Evolutionary conservation across 2,797 vertebrate species (phyloP).

Genomic region (Avahi laniger): DNA sequence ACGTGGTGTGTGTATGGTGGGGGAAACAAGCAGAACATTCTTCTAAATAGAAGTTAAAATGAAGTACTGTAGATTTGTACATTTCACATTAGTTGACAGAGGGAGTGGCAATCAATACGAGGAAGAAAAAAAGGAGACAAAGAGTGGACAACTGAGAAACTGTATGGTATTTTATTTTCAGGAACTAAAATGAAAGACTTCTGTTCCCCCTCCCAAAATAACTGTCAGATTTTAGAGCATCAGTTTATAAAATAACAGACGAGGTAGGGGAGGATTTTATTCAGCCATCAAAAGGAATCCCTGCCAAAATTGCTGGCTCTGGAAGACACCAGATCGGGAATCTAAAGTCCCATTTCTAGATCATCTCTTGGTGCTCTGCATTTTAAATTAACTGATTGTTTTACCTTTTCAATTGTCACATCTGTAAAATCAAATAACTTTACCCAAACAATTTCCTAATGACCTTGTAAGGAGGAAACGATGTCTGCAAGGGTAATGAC

Average conservation of each 20-base stretch:
- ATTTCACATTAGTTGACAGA: not conserved
- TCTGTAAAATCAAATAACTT: conserved; percentile 20
- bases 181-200: conserved; percentile 22
- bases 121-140: conserved; percentile 1
- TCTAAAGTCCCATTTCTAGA: conserved; percentile 8
- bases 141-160: not conserved
- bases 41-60: conserved; percentile 41
- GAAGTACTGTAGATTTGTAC: not conserved
- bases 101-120: not conserved
- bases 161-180: not conserved
- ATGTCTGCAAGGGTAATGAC: not conserved
- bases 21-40: not conserved
- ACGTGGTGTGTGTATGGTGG: not conserved
- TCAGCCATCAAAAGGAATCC: conserved; percentile 11
- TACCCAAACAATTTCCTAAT: conserved; percentile 31
- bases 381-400: conserved; percentile 37
- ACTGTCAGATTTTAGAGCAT: not conserved
- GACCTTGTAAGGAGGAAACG: conserved; percentile 4
- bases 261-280: not conserved
- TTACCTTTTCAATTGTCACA: conserved; percentile 21
- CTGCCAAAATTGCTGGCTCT: not conserved
- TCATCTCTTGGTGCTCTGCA: not conserved
- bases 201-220: not conserved
- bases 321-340: not conserved
- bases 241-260: not conserved